Evolutionary conservation across 2,113 vertebrate species (phyloP).

Genomic region (Anoura caudifer): DNA sequence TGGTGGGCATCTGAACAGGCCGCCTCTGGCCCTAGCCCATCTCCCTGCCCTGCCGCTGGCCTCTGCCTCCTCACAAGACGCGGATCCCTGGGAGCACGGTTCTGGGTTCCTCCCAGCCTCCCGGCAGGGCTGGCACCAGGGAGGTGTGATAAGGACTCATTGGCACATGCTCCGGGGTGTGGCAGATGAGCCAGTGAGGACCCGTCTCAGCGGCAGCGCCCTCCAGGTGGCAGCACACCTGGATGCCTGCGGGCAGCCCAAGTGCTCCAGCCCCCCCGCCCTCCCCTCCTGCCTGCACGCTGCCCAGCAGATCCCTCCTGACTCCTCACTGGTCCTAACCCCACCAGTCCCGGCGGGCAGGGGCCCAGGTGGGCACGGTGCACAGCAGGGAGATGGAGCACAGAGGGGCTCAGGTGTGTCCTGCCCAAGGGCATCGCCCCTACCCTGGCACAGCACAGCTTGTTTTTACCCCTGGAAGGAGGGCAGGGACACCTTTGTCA

Average conservation of each 20-base stretch:
- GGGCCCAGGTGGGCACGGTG: not conserved
- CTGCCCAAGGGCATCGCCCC: rapidly evolving
- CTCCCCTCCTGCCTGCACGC: conserved; percentile 78
- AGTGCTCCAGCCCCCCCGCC: conserved; percentile 77
- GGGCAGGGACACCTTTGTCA: rapidly evolving
- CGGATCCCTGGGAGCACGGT: not conserved
- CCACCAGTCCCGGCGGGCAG: rapidly evolving
- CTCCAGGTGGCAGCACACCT: not conserved
- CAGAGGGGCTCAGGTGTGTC: rapidly evolving
- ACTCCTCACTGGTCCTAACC: not conserved
- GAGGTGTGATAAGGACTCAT: not conserved
- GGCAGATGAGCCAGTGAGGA: not conserved
- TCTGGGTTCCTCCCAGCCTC: not conserved
- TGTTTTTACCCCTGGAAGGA: not conserved
- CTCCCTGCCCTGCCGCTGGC: not conserved
- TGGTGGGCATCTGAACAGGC: not conserved
- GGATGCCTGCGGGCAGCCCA: not conserved
- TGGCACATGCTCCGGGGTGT: not conserved
- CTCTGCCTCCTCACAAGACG: not conserved
- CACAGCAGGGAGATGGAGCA: not conserved
- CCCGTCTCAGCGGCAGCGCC: not conserved
- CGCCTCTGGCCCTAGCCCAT: not conserved
- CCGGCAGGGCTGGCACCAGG: not conserved
- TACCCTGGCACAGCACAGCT: not conserved
- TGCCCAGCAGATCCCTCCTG: not conserved